phyloP scores from a whole-genome alignment of 2,797 vertebrate genomes.

The Falco cherrug region DNA sequence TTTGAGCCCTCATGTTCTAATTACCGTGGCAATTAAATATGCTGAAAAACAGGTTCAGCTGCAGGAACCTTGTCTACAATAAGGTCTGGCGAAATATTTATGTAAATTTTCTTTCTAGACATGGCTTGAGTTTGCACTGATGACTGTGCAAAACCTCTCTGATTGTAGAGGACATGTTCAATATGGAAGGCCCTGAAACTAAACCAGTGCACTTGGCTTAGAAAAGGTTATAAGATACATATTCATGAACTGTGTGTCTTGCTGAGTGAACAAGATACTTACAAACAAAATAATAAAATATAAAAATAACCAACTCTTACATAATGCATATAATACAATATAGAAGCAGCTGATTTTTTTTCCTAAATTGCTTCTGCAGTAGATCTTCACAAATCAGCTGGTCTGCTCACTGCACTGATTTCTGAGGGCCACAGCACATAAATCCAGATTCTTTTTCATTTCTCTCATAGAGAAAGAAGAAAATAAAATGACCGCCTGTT shows the following conservation, averaged over 20 bases:
- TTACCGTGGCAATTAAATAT: conserved; percentile 62
- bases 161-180: background rate
- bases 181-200: background rate
- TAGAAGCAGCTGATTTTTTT: background rate
- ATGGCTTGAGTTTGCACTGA: conserved; percentile 42
- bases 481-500: background rate
- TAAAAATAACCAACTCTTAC: background rate
- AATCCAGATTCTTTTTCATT: background rate
- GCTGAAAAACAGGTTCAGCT: conserved; percentile 61
- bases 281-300: conserved; percentile 10
- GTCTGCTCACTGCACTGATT: background rate
- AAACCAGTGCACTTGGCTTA: background rate
- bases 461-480: background rate
- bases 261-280: background rate
- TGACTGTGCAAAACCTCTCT: conserved; percentile 39
- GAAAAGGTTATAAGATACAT: background rate
- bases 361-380: background rate
- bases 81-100: conserved; percentile 48
- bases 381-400: background rate
- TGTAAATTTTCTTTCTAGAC: conserved; percentile 69
- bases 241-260: background rate
- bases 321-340: background rate
- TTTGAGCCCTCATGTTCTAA: conserved; percentile 64
- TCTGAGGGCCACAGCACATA: background rate
- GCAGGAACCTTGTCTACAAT: conserved; percentile 20